A percentile compares a stretch with the other conserved stretches of the same genome.
phyloP scores from a whole-genome alignment of 2,113 vertebrate genomes.

The Epinephelus lanceolatus region DNA sequence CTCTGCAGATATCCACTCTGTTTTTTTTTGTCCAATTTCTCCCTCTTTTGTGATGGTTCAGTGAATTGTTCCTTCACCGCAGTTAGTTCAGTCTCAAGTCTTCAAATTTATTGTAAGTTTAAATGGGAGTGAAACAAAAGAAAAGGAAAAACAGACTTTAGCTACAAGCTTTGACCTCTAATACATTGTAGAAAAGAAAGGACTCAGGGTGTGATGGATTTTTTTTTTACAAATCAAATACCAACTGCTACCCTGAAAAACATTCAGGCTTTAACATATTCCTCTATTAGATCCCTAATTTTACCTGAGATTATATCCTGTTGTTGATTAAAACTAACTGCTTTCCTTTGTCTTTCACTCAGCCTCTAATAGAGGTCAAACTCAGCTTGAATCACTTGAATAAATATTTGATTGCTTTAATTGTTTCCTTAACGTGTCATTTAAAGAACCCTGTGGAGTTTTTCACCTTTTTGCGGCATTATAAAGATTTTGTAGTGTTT shows the following conservation, averaged over 20 bases:
- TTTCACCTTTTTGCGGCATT: not conserved
- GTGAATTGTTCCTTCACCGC: slow-evolving; percentile 12
- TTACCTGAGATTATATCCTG: not conserved
- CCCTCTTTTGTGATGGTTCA: slow-evolving; percentile 12
- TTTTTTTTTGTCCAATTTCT: slow-evolving; percentile 1
- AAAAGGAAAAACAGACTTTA: not conserved
- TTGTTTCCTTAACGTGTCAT: not conserved
- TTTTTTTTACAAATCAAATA: not conserved
- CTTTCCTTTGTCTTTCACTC: not conserved
- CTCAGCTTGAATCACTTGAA: not conserved
- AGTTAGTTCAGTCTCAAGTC: not conserved
- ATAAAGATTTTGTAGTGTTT: not conserved
- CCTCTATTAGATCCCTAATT: not conserved
- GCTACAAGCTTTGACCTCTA: slow-evolving; percentile 11
- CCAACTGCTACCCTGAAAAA: not conserved
- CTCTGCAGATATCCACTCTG: not conserved
- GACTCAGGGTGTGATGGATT: not conserved
- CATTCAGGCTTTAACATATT: not conserved
- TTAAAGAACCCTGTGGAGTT: not conserved
- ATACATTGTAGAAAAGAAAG: not conserved
- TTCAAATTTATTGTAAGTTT: slow-evolving; percentile 26
- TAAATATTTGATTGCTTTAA: not conserved
- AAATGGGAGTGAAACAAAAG: slow-evolving; percentile 39
- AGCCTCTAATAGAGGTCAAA: not conserved
- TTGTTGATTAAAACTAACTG: not conserved